These are phyloP conservation scores for Sander vitreus DNA, from an alignment of 2,113 vertebrate genomes.

Conservation along the genomic window DNA sequence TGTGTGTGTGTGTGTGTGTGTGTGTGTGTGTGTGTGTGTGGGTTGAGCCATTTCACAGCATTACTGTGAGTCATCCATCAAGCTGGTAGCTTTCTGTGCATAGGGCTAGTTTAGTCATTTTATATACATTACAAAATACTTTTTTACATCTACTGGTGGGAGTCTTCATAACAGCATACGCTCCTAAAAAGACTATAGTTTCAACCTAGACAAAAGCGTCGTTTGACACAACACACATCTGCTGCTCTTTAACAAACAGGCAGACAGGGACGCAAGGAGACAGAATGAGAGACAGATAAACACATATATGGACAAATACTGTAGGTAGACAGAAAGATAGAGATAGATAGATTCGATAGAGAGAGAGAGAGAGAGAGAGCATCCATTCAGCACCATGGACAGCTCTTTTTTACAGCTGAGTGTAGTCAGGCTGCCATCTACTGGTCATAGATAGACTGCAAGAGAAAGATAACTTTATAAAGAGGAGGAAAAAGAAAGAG, in stretches of 20 bases:
- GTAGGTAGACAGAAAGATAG: not conserved
- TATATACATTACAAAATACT: slow-evolving; percentile 59
- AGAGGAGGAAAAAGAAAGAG: not conserved
- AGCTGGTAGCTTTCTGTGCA: slow-evolving; percentile 74
- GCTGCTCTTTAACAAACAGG: slow-evolving; percentile 24
- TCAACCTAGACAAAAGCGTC: slow-evolving; percentile 32
- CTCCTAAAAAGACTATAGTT: slow-evolving; percentile 49
- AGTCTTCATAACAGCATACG: slow-evolving; percentile 54
- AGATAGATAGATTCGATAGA: not conserved
- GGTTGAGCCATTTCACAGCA: slow-evolving; percentile 79
- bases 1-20: slow-evolving; percentile 27
- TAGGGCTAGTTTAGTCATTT: slow-evolving; percentile 74
- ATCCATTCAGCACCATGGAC: slow-evolving; percentile 58
- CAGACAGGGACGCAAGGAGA: not conserved
- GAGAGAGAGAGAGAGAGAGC: not conserved
- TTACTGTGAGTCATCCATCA: slow-evolving; percentile 80
- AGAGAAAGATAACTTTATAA: not conserved
- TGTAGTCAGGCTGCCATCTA: slow-evolving; percentile 77
- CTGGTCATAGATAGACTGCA: slow-evolving; percentile 53
- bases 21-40: slow-evolving; percentile 65
- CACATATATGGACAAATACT: not conserved
- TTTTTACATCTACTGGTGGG: slow-evolving; percentile 63
- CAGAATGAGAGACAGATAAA: slow-evolving; percentile 1
- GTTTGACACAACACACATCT: slow-evolving; percentile 30
- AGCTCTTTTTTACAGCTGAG: slow-evolving; percentile 26